Conservation (phyloP, 2,113 vertebrate species). For the Stegostoma tigrinum region DNA sequence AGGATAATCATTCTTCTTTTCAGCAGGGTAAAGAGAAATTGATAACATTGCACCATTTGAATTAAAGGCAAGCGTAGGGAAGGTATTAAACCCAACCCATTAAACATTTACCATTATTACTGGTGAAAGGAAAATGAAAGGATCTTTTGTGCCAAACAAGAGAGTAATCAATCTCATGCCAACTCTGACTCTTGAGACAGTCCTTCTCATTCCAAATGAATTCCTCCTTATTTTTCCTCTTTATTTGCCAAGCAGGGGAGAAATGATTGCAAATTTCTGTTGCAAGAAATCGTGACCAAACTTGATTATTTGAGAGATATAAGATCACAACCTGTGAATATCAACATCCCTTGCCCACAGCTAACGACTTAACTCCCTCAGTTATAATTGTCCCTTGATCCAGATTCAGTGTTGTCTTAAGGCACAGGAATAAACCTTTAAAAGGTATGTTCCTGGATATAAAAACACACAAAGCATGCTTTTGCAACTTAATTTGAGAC, state of each 20-base stretch:
- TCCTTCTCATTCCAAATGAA: constrained; percentile 28
- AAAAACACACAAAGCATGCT: no score
- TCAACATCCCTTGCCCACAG: no score
- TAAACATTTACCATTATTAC: constrained; percentile 46
- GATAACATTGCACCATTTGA: constrained; percentile 42
- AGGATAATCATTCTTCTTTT: constrained; percentile 24
- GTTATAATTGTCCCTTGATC: neutral
- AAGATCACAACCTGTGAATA: neutral
- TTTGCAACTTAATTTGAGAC: neutral
- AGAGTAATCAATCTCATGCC: constrained; percentile 36
- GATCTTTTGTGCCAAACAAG: neutral
- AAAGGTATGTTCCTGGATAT: neutral
- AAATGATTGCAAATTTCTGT: constrained; percentile 3
- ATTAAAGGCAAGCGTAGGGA: constrained; percentile 2
- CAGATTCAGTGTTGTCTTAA: neutral
- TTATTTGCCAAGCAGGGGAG: constrained; percentile 1
- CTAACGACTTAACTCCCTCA: neutral
- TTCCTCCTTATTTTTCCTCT: constrained; percentile 18
- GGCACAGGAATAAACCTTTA: neutral
- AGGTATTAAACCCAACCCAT: constrained; percentile 39
- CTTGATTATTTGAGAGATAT: no score
- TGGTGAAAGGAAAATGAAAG: constrained; percentile 41
- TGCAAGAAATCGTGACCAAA: constrained; percentile 10
- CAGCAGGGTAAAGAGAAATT: constrained; percentile 39
- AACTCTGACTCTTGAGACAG: constrained; percentile 9